Evolutionary conservation across 2,797 vertebrate genomes (phyloP).

Genomic region (Alauda arvensis): DNA sequence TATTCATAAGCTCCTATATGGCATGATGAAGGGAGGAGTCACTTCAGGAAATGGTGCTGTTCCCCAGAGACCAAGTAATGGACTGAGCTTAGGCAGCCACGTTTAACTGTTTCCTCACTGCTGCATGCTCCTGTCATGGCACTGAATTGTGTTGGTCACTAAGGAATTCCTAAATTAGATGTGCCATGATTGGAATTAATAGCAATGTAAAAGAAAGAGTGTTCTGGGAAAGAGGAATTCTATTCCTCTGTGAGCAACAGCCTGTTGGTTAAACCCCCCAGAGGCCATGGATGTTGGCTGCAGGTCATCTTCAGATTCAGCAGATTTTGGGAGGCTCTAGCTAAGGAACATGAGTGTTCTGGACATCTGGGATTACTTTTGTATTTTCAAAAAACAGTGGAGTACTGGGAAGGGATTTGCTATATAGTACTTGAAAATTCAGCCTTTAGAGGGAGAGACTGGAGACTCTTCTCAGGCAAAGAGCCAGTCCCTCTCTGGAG

Average conservation of each 20-base stretch:
- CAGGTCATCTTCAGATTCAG: not conserved
- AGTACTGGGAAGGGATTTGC: not conserved
- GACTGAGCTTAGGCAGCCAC: not conserved
- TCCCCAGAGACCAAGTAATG: not conserved
- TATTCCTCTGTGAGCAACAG: not conserved
- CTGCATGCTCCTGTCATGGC: not conserved
- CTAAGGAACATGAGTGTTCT: not conserved
- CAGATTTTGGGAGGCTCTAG: not conserved
- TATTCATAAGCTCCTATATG: not conserved
- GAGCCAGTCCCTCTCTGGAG: not conserved
- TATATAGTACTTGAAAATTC: not conserved
- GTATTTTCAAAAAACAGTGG: not conserved
- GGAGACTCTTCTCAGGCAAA: not conserved
- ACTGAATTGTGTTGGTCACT: not conserved
- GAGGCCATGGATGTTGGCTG: not conserved
- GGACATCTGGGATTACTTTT: not conserved
- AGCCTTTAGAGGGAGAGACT: not conserved
- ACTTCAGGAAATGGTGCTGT: not conserved
- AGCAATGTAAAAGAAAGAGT: not conserved
- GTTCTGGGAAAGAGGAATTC: not conserved
- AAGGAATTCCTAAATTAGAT: slow-evolving; percentile 18
- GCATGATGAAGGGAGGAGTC: not conserved
- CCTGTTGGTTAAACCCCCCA: not conserved
- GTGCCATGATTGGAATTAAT: not conserved
- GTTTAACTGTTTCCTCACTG: not conserved